phyloP scores from a whole-genome alignment of 2,113 vertebrate genomes.

The Heterotis niloticus region DNA sequence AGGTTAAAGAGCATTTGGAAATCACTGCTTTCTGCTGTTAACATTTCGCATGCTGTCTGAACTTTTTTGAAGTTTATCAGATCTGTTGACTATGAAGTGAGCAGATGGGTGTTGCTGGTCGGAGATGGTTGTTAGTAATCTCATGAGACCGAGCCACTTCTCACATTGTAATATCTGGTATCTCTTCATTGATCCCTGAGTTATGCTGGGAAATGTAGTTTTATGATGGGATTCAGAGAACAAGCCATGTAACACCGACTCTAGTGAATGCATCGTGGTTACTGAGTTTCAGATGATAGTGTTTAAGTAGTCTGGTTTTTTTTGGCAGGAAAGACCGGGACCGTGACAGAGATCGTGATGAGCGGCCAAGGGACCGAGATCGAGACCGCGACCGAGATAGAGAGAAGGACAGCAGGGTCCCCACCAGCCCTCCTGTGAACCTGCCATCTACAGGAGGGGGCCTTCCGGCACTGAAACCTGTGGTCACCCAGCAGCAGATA shows the following conservation, averaged over 20 bases:
- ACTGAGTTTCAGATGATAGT: too few relatives aligned
- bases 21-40: too few relatives aligned
- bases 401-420: constrained; percentile 67
- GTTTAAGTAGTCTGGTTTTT: background rate
- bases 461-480: constrained; percentile 70
- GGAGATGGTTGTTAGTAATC: background rate
- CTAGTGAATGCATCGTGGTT: too few relatives aligned
- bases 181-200: background rate
- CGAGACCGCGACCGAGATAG: constrained; percentile 81
- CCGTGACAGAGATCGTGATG: constrained; percentile 81
- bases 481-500: constrained; percentile 77
- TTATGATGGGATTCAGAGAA: background rate
- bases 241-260: too few relatives aligned
- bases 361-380: constrained; percentile 74
- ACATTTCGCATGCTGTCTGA: too few relatives aligned
- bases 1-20: too few relatives aligned
- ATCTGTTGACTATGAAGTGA: constrained; percentile 9
- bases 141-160: background rate
- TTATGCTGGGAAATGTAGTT: constrained; percentile 1
- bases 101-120: background rate
- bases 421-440: constrained; percentile 65
- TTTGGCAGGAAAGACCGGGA: constrained; percentile 80
- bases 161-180: background rate
- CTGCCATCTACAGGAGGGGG: constrained; percentile 54
- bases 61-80: too few relatives aligned